Conservation (phyloP, 2,888 invertebrate genomes). For the Aphodius sticticus region DNA sequence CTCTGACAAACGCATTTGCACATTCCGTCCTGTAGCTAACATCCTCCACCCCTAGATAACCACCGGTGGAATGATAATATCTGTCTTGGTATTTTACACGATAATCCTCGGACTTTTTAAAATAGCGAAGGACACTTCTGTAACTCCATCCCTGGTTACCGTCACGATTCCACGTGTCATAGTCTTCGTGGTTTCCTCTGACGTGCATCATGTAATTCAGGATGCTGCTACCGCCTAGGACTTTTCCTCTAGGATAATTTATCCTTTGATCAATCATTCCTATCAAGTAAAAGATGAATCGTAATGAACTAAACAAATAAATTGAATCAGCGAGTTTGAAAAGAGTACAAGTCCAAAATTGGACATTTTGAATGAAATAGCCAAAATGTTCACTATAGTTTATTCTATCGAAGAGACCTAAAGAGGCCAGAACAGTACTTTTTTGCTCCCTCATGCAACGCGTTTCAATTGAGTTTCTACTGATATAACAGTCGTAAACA, state of each 20-base stretch:
- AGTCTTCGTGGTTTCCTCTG: slow-evolving; percentile 71
- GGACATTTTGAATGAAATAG: no score
- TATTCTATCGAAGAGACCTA: no score
- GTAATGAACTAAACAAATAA: no score
- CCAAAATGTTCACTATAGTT: no score
- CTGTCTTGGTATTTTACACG: slow-evolving; percentile 53
- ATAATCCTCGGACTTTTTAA: slow-evolving; percentile 56
- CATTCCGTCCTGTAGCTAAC: slow-evolving; percentile 59
- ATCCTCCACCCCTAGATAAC: slow-evolving; percentile 59
- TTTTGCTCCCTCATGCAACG: no score
- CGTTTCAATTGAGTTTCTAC: no score
- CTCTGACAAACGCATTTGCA: slow-evolving; percentile 66
- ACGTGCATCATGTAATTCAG: slow-evolving; percentile 66
- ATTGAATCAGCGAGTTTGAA: no score
- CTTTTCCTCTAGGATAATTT: slow-evolving; percentile 65
- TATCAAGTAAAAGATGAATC: neutral
- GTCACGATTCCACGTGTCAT: slow-evolving; percentile 70
- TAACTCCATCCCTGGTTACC: slow-evolving; percentile 67
- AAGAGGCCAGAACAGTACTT: no score
- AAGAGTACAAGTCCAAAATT: no score
- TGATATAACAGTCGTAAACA: no score
- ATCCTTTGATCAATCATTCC: slow-evolving; percentile 48
- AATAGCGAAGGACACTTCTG: slow-evolving; percentile 60
- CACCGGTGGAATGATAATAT: slow-evolving; percentile 57
- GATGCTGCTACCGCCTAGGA: slow-evolving; percentile 63